Evolutionary conservation across 2,888 invertebrate species (phyloP).

Genomic region (Agrotis segetum): DNA sequence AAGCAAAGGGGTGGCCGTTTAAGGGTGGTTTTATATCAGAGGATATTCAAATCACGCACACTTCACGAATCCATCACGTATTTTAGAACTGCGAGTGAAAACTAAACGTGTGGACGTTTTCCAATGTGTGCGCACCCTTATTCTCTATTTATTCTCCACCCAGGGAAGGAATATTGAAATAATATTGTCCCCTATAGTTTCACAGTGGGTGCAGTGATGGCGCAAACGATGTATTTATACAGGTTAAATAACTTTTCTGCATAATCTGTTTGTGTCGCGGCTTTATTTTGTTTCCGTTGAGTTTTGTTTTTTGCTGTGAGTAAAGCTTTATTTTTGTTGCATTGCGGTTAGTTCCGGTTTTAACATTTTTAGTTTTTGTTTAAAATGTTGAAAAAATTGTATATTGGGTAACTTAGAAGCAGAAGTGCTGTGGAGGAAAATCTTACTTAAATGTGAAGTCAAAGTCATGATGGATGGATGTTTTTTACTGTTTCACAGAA

Average conservation of each 20-base stretch:
- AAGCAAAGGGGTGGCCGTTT: conserved; percentile 31
- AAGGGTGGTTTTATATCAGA: neutral
- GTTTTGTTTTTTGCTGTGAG: conserved; percentile 5
- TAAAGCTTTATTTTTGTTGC: neutral
- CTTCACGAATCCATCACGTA: neutral
- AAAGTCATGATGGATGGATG: too few relatives aligned
- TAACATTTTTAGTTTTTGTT: neutral
- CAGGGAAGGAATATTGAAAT: conserved; percentile 45
- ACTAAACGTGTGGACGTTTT: neutral
- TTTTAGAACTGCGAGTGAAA: conserved; percentile 15
- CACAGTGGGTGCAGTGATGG: conserved; percentile 14
- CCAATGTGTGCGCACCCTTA: conserved; percentile 3
- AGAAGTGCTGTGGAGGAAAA: too few relatives aligned
- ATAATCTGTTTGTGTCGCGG: conserved; percentile 43
- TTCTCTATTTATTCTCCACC: conserved; percentile 38
- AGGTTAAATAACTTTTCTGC: conserved; percentile 43
- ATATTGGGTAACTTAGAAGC: too few relatives aligned
- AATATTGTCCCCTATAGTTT: conserved; percentile 32
- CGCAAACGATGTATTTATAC: conserved; percentile 44
- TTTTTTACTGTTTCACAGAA: too few relatives aligned
- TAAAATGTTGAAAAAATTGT: too few relatives aligned
- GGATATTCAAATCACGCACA: conserved; percentile 23
- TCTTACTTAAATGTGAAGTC: too few relatives aligned
- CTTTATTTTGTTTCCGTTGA: conserved; percentile 12
- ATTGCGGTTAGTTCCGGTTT: neutral